Evolutionary conservation across 92 coral and sea anemone genomes (phyloP).

Genomic region (Paragorgia papillata): DNA sequence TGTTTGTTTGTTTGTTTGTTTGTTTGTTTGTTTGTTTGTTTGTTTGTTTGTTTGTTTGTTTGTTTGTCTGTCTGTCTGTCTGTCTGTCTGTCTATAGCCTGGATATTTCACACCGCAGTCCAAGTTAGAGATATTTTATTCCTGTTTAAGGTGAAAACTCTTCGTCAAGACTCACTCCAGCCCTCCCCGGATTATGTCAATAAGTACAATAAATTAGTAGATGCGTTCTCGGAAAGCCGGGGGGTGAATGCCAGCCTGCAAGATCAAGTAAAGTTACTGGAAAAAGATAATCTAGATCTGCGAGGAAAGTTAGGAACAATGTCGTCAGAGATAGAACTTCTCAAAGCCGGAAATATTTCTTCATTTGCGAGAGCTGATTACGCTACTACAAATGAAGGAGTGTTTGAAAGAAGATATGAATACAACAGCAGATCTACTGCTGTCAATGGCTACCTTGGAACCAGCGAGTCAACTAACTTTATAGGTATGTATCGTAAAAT

Average conservation of each 20-base stretch:
- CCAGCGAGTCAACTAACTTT: not conserved
- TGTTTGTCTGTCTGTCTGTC: no score
- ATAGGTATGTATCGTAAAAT: not conserved
- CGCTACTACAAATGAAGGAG: not conserved
- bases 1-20: not conserved
- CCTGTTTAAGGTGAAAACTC: not conserved
- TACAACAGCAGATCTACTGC: not conserved
- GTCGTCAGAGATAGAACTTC: not conserved
- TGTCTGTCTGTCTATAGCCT: no score
- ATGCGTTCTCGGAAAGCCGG: conserved; percentile 35
- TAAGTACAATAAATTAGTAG: conserved; percentile 24
- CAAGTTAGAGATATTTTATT: no score
- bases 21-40: no score
- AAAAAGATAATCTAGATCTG: conserved; percentile 60
- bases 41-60: no score
- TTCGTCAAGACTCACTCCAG: not conserved
- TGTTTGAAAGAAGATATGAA: not conserved
- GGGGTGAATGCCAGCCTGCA: conserved; percentile 44
- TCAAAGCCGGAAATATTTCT: not conserved
- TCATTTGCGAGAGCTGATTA: not conserved
- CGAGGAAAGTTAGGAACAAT: conserved; percentile 41
- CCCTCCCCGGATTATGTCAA: not conserved
- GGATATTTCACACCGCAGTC: no score
- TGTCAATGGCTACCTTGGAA: conserved; percentile 13
- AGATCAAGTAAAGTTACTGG: conserved; percentile 55